phyloP scores from a whole-genome alignment of 2,797 vertebrate genomes.

The Eulemur albifrons region DNA sequence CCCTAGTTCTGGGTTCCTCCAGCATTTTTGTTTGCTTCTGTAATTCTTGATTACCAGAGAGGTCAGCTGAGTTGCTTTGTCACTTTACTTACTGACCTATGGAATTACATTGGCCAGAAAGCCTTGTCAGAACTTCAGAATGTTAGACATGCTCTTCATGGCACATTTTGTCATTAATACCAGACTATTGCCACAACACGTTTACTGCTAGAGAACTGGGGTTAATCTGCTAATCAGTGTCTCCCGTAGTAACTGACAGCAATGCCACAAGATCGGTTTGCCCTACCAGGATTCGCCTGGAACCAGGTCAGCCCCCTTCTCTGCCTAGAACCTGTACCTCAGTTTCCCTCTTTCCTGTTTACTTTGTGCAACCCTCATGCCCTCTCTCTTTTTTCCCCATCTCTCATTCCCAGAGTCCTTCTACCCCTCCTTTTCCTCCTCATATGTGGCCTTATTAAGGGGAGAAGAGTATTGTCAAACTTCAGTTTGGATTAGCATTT shows the following conservation, averaged over 20 bases:
- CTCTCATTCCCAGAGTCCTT: background rate
- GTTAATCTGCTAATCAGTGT: background rate
- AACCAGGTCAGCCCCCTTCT: background rate
- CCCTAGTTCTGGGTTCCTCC: background rate
- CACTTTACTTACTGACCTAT: background rate
- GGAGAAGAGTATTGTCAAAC: background rate
- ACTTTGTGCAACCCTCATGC: background rate
- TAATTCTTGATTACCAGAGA: background rate
- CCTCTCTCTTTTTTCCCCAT: background rate
- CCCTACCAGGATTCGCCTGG: background rate
- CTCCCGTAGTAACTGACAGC: background rate
- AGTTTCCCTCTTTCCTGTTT: background rate
- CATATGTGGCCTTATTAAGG: conserved; percentile 51
- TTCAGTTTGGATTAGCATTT: conserved; percentile 61
- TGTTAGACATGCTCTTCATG: background rate
- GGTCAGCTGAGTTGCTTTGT: background rate
- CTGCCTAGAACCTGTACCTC: background rate
- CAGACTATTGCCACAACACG: fast-evolving
- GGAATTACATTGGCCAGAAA: background rate
- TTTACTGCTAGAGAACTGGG: background rate
- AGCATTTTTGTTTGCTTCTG: background rate
- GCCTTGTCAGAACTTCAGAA: background rate
- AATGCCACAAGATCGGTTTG: background rate
- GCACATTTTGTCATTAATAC: background rate
- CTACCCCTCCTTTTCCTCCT: background rate